Percentiles rank a stretch among this genome's conserved stretches.
Conservation (phyloP, 2,888 invertebrate genomes). For the Leptinotarsa haldemani region DNA sequence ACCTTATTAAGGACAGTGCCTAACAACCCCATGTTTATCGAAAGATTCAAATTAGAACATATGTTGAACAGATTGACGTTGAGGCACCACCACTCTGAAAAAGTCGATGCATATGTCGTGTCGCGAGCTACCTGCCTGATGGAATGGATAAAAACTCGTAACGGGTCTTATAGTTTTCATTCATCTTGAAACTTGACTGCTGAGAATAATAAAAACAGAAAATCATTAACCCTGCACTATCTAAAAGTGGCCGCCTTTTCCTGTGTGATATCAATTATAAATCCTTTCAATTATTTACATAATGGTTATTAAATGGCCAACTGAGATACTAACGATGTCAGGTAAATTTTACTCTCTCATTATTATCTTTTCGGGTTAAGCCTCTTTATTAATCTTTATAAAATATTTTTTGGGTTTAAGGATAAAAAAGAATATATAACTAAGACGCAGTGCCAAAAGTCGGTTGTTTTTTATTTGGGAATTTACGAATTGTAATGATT, state of each 20-base stretch:
- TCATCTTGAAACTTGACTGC: slow-evolving; percentile 54
- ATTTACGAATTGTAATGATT: too few species aligned
- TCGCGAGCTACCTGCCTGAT: slow-evolving; percentile 57
- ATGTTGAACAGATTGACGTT: slow-evolving; percentile 53
- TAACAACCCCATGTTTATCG: slow-evolving; percentile 43
- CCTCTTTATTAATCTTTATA: neutral
- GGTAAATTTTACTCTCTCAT: slow-evolving; percentile 11
- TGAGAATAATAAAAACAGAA: slow-evolving; percentile 52
- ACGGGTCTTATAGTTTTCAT: slow-evolving; percentile 59
- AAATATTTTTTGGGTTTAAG: neutral
- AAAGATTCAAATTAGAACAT: slow-evolving; percentile 50
- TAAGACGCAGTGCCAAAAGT: too few species aligned
- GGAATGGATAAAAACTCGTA: slow-evolving; percentile 57
- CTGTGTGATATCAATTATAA: slow-evolving; percentile 48
- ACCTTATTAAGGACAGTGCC: slow-evolving; percentile 35
- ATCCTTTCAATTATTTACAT: slow-evolving; percentile 38
- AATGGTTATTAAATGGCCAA: slow-evolving; percentile 44
- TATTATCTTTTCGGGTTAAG: slow-evolving; percentile 4
- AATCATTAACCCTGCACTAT: slow-evolving; percentile 41
- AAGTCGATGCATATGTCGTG: slow-evolving; percentile 43
- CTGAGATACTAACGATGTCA: slow-evolving; percentile 37
- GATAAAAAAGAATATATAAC: neutral
- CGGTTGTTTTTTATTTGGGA: too few species aligned
- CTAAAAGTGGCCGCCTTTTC: slow-evolving; percentile 45
- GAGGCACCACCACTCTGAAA: slow-evolving; percentile 38